Base-by-base conservation (phyloP, 2,888 invertebrate genomes). In the Tineola bisselliella region DNA sequence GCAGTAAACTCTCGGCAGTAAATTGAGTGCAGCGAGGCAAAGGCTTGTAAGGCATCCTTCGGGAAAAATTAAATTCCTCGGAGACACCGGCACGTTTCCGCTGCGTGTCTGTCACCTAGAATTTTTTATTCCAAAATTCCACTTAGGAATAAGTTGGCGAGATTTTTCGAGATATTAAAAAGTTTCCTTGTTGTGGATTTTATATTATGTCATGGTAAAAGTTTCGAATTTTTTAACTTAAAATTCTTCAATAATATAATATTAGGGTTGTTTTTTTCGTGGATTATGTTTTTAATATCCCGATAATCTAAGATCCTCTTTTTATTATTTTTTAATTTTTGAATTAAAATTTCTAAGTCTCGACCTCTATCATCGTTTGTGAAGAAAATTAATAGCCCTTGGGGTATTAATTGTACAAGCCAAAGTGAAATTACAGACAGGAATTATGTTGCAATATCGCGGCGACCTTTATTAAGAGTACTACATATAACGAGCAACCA, bases 1-100 rank as follows among this genome's bases (percentile, higher is more conserved):
- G 67, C 68, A 68, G 69, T 71, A 70, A 70, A 65, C 69, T 62
- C 64, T 19, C 31, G 60, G 64, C 65, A 68, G 68, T 67, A 71
- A 73, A 77, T 73, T 72, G 70, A 75, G 75, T 71, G 72, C 70
- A 70, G 70, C 69, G 67, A 71, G 70, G 68, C 69, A 68, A 66
- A 66, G 64, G 67, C 68, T 68, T 67, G 74, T 71, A 68, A 62
- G 69, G 73, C 69, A 70, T 72, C 69, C 68, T 66, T 64, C 63
- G 68, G 67, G 70, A 81, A 60, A 80, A 81, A 81, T 81, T 75
- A 78, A 81, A 81, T 81, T 79, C 80, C 77, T 70, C 38, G 57
- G 64, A 70, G 65, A 67, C 66, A 66, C 65, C 62, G 62, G 66
- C 63, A 65, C 63, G 65, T 62, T 63, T 64, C 56, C 15, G 25